Conservation (phyloP, 2,797 vertebrate species). For the Sebastes minor region DNA sequence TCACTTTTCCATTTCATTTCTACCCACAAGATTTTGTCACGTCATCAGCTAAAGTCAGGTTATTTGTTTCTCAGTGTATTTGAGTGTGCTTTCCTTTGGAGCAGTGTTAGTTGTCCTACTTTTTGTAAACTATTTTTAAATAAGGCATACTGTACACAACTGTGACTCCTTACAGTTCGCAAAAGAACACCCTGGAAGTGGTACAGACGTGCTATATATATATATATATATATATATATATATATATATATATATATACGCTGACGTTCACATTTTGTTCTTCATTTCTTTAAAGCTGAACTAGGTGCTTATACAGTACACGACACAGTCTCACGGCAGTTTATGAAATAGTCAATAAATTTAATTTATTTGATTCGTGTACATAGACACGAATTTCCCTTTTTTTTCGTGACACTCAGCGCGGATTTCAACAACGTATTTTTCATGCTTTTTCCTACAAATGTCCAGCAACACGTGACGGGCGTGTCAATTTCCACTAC, state of each 20-base stretch:
- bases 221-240: background rate
- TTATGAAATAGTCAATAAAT: no score
- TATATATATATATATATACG: background rate
- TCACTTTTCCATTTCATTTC: background rate
- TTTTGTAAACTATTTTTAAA: background rate
- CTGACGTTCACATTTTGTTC: background rate
- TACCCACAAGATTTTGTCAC: background rate
- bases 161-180: background rate
- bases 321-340: no score
- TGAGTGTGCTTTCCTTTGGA: background rate
- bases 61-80: background rate
- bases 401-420: no score
- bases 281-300: background rate
- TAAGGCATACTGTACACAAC: background rate
- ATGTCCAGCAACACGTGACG: no score
- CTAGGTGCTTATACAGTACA: no score
- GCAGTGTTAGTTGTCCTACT: background rate
- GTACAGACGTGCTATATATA: background rate
- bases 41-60: background rate
- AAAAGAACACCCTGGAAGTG: background rate
- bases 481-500: accelerated
- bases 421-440: no score
- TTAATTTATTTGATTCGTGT: no score
- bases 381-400: no score
- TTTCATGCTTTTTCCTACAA: no score